phyloP scores from a whole-genome alignment of 2,888 invertebrate genomes.

The Malachius bipustulatus region DNA sequence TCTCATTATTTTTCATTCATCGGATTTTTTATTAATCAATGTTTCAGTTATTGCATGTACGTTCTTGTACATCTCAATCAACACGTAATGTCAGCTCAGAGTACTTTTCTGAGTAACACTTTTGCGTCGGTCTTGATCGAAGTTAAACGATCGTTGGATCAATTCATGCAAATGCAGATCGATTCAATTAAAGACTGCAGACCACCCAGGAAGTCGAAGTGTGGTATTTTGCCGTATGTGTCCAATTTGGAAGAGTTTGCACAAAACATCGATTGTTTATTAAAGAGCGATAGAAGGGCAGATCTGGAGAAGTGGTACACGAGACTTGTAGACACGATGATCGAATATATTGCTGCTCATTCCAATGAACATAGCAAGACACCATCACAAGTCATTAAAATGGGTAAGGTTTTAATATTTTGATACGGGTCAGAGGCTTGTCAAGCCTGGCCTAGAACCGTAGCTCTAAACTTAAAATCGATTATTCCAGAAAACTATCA shows the following conservation, averaged over 20 bases:
- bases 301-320: constrained; percentile 90
- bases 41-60: constrained; percentile 79
- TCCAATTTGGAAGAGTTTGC: constrained; percentile 86
- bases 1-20: too few species aligned
- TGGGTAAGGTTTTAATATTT: constrained; percentile 44
- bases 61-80: constrained; percentile 83
- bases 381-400: constrained; percentile 81
- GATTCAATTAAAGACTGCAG: constrained; percentile 69
- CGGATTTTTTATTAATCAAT: too few species aligned
- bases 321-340: constrained; percentile 68
- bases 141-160: constrained; percentile 83
- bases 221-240: constrained; percentile 82
- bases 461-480: too few species aligned
- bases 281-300: constrained; percentile 75
- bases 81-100: constrained; percentile 84
- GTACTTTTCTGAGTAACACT: constrained; percentile 77
- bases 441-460: not conserved
- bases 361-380: constrained; percentile 81
- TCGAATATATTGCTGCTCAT: constrained; percentile 68
- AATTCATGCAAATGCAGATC: constrained; percentile 74
- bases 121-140: constrained; percentile 78
- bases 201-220: constrained; percentile 63
- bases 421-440: constrained; percentile 1
- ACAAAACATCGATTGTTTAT: constrained; percentile 73
- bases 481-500: constrained; percentile 81